Base-by-base conservation (phyloP, 2,888 invertebrate genomes). In the Stomorhina lunata region DNA sequence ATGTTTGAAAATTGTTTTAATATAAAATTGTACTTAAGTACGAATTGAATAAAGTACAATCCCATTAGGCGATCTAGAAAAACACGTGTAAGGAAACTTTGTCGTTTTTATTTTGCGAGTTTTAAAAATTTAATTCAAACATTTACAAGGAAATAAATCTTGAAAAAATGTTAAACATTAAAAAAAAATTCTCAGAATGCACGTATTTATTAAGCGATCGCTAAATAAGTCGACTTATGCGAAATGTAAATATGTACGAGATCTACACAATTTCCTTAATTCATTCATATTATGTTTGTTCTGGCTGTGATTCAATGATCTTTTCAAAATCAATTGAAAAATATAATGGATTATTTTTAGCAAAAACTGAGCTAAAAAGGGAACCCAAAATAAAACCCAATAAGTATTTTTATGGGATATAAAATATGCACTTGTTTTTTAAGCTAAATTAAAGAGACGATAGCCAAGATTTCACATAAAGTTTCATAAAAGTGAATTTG, bases 281-380 rank as follows among this genome's bases (percentile, higher is more conserved):
- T 17, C 48, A 9, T 15, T n/a, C 7, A 20, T 59, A 37, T 50
- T 25, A 22, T 12, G 25, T 57, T 22, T 50, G 5, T 15, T 32
- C 65, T 55, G 69, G 71, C 53, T 59, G 57, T 66, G 66, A 69
- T 75, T 80, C 61, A 80, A 75, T 68, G 53, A 68, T 68, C 25
- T 75, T 75, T 55, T 22, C 25, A 55, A 37, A 48, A 71, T 48
- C 17, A 20, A 59, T 50, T 40, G 15, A 63, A 71, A 34, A 17
- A 25, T 57, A 34, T 32, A 25, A 10, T 25, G 22, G 34, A 59
- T 48, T 40, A 72, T 37, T 72, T 50, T 34, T 37, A 66, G 55
- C 40, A 2, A 43, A 65, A 43, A 10, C 50, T 27, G 15, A 40
- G 4, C 57, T 29, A 32, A 7, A 17, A 15, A 37, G 34, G 20